Conservation (phyloP, 2,113 vertebrate species). For the Delphinus delphis region DNA sequence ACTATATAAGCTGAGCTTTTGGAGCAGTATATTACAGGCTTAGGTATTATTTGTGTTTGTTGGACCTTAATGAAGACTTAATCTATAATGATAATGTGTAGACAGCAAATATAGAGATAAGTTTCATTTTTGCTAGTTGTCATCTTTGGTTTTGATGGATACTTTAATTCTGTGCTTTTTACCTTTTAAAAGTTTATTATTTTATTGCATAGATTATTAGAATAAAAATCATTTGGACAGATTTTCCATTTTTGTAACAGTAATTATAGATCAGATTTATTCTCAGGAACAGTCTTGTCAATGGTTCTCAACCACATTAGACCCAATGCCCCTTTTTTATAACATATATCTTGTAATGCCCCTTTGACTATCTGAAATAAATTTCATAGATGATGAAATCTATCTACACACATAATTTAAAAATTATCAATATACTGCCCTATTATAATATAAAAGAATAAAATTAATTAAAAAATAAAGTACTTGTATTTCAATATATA, state of each 20-base stretch:
- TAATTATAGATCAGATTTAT: background rate
- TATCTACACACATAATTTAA: background rate
- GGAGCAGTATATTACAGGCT: background rate
- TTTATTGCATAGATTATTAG: slow-evolving; percentile 6
- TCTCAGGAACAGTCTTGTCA: background rate
- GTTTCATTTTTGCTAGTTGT: background rate
- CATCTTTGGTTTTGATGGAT: slow-evolving; percentile 19
- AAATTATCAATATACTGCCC: background rate
- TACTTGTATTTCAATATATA: background rate
- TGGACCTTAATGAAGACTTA: background rate
- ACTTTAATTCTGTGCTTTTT: slow-evolving; percentile 17
- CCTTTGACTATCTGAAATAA: slow-evolving; percentile 27
- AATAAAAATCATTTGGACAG: slow-evolving; percentile 8
- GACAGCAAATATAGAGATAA: background rate
- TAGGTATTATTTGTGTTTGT: background rate
- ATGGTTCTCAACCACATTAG: background rate
- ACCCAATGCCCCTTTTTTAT: background rate
- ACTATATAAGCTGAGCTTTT: background rate
- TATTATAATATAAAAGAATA: background rate
- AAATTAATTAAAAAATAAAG: background rate
- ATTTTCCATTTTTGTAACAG: slow-evolving; percentile 7
- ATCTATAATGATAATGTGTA: background rate
- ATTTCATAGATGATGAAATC: slow-evolving; percentile 11
- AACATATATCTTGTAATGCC: background rate
- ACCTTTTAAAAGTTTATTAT: background rate